A percentile compares a stretch with the other conserved stretches of the same genome.
These are phyloP conservation scores for Accipiter virgatus DNA, from an alignment of 2,113 vertebrate species.

Conservation along the genomic window DNA sequence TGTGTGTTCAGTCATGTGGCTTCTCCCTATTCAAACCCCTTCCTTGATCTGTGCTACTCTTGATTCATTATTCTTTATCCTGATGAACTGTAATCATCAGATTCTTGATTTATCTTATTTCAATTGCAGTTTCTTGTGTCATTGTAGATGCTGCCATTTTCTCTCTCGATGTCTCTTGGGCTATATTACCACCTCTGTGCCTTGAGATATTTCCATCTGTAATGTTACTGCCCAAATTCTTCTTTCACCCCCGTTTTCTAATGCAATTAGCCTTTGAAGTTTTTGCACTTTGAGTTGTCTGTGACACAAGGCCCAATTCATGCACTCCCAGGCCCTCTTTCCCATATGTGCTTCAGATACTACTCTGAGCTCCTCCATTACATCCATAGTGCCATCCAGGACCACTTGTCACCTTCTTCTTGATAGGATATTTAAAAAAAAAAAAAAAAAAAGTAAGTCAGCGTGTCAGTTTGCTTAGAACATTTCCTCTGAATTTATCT, in stretches of 20 bases:
- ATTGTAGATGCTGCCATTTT: background rate
- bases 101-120: background rate
- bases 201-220: background rate
- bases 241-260: background rate
- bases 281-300: background rate
- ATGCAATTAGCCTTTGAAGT: background rate
- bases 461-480: background rate
- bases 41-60: background rate
- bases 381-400: background rate
- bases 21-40: background rate
- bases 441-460: background rate
- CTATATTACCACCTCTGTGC: background rate
- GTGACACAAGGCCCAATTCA: background rate
- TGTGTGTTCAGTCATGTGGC: rapidly evolving
- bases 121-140: background rate
- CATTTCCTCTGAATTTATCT: background rate
- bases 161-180: background rate
- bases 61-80: background rate
- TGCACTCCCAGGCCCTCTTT: background rate
- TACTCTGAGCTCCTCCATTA: background rate
- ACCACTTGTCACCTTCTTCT: background rate
- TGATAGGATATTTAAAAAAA: background rate
- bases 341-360: background rate
- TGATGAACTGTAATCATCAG: background rate
- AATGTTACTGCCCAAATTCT: background rate